Evolutionary conservation across 2,888 invertebrate species (phyloP).

Genomic region (Antheraea assamensis): DNA sequence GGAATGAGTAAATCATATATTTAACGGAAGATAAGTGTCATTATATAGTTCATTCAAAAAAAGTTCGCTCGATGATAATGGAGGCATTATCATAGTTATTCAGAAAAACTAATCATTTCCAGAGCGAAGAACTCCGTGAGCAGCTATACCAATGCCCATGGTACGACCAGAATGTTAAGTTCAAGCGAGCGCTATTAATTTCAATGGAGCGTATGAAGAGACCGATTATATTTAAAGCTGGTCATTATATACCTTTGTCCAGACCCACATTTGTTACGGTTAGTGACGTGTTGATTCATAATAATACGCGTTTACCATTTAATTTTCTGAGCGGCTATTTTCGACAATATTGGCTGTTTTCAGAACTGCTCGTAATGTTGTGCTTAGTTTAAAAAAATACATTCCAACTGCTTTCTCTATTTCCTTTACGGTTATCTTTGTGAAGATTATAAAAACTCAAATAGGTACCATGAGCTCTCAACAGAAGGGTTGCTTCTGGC

Average conservation of each 20-base stretch:
- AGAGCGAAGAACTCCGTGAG: constrained; percentile 75
- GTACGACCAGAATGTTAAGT: constrained; percentile 73
- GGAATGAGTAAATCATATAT: no score
- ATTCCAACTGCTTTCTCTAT: no score
- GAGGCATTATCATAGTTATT: neutral
- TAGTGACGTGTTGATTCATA: constrained; percentile 26
- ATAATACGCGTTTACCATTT: neutral
- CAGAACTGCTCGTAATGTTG: no score
- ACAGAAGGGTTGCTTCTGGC: no score
- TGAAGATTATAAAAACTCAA: no score
- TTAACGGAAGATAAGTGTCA: no score
- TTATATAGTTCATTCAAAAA: no score
- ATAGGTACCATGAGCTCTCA: no score
- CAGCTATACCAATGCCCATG: constrained; percentile 80
- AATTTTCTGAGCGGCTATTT: no score
- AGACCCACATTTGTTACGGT: constrained; percentile 79
- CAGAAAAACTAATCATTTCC: constrained; percentile 26
- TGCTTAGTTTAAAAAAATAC: neutral
- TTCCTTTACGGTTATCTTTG: no score
- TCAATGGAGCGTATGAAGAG: constrained; percentile 78
- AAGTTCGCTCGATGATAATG: neutral
- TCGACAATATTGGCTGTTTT: no score
- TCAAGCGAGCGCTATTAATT: constrained; percentile 67
- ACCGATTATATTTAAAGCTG: constrained; percentile 76
- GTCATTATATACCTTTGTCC: constrained; percentile 76